Conservation (phyloP, 2,888 invertebrate genomes). For the Micropterix aruncella region DNA sequence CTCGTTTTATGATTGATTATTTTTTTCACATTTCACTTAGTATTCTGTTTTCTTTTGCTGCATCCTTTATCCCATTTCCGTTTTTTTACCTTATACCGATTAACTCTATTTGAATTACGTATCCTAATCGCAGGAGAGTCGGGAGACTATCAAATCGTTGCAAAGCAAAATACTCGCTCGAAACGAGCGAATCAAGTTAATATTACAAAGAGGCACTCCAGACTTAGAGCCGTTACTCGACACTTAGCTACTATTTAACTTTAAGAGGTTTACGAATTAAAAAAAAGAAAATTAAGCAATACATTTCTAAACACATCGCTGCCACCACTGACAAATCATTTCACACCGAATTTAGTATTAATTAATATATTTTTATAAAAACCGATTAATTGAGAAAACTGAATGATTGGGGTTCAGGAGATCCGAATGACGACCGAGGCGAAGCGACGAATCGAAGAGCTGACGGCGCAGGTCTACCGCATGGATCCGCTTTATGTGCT, state of each 20-base stretch:
- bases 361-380: background rate
- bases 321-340: constrained; percentile 29
- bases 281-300: constrained; percentile 15
- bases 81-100: constrained; percentile 13
- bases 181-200: constrained; percentile 75
- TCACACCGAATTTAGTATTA: constrained; percentile 19
- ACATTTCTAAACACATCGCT: constrained; percentile 30
- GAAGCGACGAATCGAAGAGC: constrained; percentile 56
- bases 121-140: constrained; percentile 59
- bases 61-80: constrained; percentile 19
- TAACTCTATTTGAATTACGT: constrained; percentile 27
- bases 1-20: constrained; percentile 10
- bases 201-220: constrained; percentile 77
- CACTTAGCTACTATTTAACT: constrained; percentile 38
- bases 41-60: constrained; percentile 14
- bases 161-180: constrained; percentile 80
- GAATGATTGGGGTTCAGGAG: constrained; percentile 51
- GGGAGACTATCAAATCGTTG: constrained; percentile 73
- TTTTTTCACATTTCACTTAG: constrained; percentile 11
- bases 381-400: constrained; percentile 11
- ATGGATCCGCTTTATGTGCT: constrained; percentile 61
- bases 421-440: constrained; percentile 46
- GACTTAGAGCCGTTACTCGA: constrained; percentile 60
- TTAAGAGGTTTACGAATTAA: constrained; percentile 21
- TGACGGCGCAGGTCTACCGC: constrained; percentile 56